Percentiles rank a stretch among this genome's conserved stretches.
Evolutionary conservation across 2,888 invertebrate species (phyloP).

Genomic region (Xanthostigma xanthostigma): DNA sequence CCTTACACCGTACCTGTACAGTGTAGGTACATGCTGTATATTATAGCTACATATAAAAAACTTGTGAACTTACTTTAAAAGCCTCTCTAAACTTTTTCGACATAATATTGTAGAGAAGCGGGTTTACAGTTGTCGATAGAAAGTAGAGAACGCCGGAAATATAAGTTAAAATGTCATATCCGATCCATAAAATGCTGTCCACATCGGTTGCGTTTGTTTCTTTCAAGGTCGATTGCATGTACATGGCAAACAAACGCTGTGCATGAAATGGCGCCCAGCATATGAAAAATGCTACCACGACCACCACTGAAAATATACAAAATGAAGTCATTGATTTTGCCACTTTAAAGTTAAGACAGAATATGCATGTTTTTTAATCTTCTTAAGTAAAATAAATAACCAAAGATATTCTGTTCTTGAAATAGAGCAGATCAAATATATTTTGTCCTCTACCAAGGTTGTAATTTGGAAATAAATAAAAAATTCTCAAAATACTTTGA

Average conservation of each 20-base stretch:
- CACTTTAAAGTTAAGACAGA: too few species aligned
- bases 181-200: slow-evolving; percentile 29
- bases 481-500: too few species aligned
- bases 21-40: too few species aligned
- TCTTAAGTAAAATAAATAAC: too few species aligned
- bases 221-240: slow-evolving; percentile 21
- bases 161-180: slow-evolving; percentile 57
- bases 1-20: too few species aligned
- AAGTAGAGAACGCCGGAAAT: slow-evolving; percentile 83
- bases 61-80: slow-evolving; percentile 52
- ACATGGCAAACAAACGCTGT: slow-evolving; percentile 69
- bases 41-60: too few species aligned
- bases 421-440: too few species aligned
- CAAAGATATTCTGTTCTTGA: too few species aligned
- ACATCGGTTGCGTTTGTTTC: slow-evolving; percentile 33
- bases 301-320: slow-evolving; percentile 48
- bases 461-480: too few species aligned
- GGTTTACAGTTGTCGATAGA: slow-evolving; percentile 84
- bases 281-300: slow-evolving; percentile 79
- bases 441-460: too few species aligned
- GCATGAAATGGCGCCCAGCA: slow-evolving; percentile 92
- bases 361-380: too few species aligned
- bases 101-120: slow-evolving; percentile 87
- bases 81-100: slow-evolving; percentile 86
- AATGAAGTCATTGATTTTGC: too few species aligned